Percentiles rank a stretch among this genome's conserved stretches.
Conservation (phyloP, 2,113 vertebrate genomes). For the Triplophysa rosa region DNA sequence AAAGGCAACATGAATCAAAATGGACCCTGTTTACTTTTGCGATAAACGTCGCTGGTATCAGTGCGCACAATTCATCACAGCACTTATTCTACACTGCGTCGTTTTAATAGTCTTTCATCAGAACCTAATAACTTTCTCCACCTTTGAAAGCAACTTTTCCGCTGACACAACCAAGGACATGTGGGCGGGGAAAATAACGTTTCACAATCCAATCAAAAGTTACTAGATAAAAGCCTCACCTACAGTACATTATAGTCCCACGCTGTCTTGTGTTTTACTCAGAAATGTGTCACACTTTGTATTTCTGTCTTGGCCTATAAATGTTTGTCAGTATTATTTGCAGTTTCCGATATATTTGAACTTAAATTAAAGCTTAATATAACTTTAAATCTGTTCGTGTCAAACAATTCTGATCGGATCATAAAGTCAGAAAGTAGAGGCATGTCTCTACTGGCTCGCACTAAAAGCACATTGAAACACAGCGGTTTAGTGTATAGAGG, state of each 20-base stretch:
- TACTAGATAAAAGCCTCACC: not conserved
- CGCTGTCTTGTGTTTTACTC: not conserved
- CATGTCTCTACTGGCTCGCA: not conserved
- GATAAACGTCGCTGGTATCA: constrained; percentile 18
- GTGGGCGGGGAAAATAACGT: not conserved
- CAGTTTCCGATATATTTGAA: not conserved
- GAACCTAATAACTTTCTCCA: not conserved
- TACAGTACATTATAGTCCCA: not conserved
- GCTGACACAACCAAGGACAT: not conserved
- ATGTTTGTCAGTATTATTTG: constrained; percentile 1
- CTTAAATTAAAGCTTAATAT: constrained; percentile 39
- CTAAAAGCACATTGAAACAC: not conserved
- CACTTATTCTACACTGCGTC: not conserved
- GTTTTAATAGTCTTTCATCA: not conserved
- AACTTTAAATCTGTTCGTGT: constrained; percentile 35
- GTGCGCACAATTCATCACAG: not conserved
- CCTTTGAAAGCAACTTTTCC: not conserved
- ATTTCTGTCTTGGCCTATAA: not conserved
- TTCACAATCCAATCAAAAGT: not conserved
- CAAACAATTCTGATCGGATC: constrained; percentile 19
- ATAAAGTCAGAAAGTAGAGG: not conserved
- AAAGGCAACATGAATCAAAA: not conserved
- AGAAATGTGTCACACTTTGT: not conserved
- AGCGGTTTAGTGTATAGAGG: not conserved
- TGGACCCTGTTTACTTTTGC: not conserved